These are phyloP conservation scores for Drosophila pseudoobscura DNA, from an alignment of 1,140 invertebrate genomes.

Conservation along the genomic window DNA sequence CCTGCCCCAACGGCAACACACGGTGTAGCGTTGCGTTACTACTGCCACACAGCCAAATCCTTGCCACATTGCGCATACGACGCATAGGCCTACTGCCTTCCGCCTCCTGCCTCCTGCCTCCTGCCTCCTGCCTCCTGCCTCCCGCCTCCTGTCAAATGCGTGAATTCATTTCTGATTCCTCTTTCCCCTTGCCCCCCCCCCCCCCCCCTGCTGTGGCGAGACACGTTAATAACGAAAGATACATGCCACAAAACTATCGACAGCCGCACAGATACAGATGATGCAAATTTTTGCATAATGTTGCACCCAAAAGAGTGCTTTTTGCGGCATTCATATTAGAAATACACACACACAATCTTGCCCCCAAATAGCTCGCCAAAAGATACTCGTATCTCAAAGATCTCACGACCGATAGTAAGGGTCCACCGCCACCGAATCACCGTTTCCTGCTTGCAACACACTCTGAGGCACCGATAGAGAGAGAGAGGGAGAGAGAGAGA, in stretches of 20 bases:
- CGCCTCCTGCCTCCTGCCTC: slow-evolving; percentile 30
- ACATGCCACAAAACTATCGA: slow-evolving; percentile 9
- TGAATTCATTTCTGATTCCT: slow-evolving; percentile 58
- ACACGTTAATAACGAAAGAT: slow-evolving; percentile 41
- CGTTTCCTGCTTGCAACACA: slow-evolving; percentile 61
- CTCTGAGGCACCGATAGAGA: slow-evolving; percentile 21
- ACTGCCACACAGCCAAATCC: slow-evolving; percentile 3
- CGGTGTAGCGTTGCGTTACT: background rate
- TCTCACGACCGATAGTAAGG: slow-evolving; percentile 71
- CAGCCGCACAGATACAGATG: background rate
- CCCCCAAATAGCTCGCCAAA: slow-evolving; percentile 18
- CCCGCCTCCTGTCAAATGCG: slow-evolving; percentile 57
- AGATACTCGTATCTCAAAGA: slow-evolving; percentile 28
- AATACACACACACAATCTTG: slow-evolving; percentile 10
- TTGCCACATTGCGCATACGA: slow-evolving; percentile 65
- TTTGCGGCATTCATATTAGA: slow-evolving; percentile 45
- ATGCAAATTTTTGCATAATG: slow-evolving; percentile 52
- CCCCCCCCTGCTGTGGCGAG: background rate
- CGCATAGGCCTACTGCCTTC: slow-evolving; percentile 36
- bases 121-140: slow-evolving; percentile 18
- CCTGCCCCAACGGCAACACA: slow-evolving; percentile 67
- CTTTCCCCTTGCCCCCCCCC: background rate
- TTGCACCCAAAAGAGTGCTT: slow-evolving; percentile 18
- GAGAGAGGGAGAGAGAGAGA: slow-evolving; percentile 15
- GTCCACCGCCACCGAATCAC: slow-evolving; percentile 46